Evolutionary conservation across 92 coral and sea anemone species (phyloP), one percentile per base, ranked within the genome.

Genomic region (Galaxea fascicularis): DNA sequence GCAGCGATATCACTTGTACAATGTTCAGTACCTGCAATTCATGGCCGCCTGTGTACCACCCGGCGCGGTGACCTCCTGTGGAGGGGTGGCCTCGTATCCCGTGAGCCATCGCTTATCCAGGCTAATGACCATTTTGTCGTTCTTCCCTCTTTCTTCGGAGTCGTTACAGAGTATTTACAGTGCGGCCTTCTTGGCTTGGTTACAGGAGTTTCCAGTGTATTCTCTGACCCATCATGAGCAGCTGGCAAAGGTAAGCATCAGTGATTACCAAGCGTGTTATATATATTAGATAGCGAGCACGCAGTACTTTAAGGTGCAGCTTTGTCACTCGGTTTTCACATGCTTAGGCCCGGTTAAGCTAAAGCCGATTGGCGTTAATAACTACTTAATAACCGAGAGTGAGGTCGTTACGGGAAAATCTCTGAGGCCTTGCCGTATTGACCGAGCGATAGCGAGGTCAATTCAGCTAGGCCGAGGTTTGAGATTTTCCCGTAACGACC

Each of bases 141-240:
- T 97, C 83, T 90, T 93, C 52, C 87, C 97, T 25, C 80, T 93
- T 58, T 57, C 94, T 25, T 67, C 82, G 21, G 94, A 90, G 47
- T 95, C 99, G 17, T 93, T 94, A n/a, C 89, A 85, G 71, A 89
- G 79, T 54, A 91, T 97, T 81, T 97, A 97, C 86, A 88, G 89
- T 4, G 85, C 87, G 17, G 94, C 91, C 30, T 78, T 97, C 56
- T 93, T 71, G 27, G 80, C 97, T 10, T 97, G 99, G 99, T 85
- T 97, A 25, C 95, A 95, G 54, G 99, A 95, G 80, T 97, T 97
- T 79, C 99, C 99, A 6, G 97, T 97, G 20, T 97, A 97, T 77
- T 93, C 99, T 41, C 71, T 97, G 45, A 97, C 97, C 7, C 98
- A 97, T 63, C 99, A 95, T 75, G 85, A 83, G 11, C 89, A 80